phyloP scores from a whole-genome alignment of 2,797 vertebrate species.

The Zenarchopterus dispar region DNA sequence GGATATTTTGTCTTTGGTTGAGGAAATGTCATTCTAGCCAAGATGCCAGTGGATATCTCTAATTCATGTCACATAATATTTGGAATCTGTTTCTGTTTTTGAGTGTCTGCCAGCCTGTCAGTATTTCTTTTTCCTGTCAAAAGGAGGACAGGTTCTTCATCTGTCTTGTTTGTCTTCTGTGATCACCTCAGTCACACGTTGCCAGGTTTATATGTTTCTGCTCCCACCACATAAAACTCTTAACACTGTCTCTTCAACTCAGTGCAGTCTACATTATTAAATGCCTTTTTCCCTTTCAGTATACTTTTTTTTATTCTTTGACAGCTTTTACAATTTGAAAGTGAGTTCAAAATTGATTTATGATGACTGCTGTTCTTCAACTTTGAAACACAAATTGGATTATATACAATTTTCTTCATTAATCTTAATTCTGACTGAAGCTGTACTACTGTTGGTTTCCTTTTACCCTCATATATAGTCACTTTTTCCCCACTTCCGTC shows the following conservation, averaged over 20 bases:
- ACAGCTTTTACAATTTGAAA: not conserved
- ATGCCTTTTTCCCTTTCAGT: constrained; percentile 3
- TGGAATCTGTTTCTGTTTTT: constrained; percentile 20
- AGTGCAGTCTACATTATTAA: constrained; percentile 27
- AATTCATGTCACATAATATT: constrained; percentile 40
- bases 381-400: not conserved
- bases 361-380: constrained; percentile 3
- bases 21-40: constrained; percentile 21
- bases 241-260: constrained; percentile 5
- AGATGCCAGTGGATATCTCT: constrained; percentile 33
- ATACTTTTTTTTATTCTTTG: constrained; percentile 11
- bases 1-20: constrained; percentile 10
- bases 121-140: constrained; percentile 17
- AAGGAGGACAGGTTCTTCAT: not conserved
- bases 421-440: not conserved
- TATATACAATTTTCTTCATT: not conserved
- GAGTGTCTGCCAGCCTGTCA: constrained; percentile 17
- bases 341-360: not conserved
- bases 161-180: constrained; percentile 22
- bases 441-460: not conserved
- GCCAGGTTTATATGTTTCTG: not conserved
- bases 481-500: constrained; percentile 1
- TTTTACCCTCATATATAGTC: no score
- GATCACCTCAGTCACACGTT: constrained; percentile 15
- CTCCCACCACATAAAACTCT: constrained; percentile 14